Evolutionary conservation across 2,888 invertebrate species (phyloP).

Genomic region (Acleris laterana): DNA sequence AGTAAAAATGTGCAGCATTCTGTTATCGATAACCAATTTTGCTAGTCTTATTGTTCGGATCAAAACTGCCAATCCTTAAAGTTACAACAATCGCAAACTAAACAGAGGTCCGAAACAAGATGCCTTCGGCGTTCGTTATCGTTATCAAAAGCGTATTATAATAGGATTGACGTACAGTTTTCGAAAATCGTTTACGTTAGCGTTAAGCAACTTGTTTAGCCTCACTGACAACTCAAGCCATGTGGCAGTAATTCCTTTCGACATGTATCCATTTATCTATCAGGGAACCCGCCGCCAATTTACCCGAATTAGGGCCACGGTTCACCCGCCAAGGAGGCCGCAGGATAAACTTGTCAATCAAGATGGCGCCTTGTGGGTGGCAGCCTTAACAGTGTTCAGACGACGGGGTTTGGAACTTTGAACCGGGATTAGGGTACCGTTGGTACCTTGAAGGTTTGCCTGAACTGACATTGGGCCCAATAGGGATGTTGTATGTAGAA

Average conservation of each 20-base stretch:
- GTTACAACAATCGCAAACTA: neutral
- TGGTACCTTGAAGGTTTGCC: neutral
- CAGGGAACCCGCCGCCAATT: slow-evolving; percentile 12
- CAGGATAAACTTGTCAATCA: slow-evolving; percentile 1
- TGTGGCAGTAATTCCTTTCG: slow-evolving; percentile 15
- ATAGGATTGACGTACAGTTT: no score
- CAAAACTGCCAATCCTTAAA: neutral
- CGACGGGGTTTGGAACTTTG: neutral
- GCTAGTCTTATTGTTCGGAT: neutral
- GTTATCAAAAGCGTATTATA: no score
- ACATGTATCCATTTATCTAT: slow-evolving; percentile 14
- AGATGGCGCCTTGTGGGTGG: slow-evolving; percentile 16
- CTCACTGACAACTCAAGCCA: neutral
- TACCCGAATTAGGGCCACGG: slow-evolving; percentile 17
- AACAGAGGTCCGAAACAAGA: no score
- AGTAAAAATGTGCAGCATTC: no score
- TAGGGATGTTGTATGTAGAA: no score
- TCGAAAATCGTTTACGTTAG: no score
- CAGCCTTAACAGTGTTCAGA: neutral
- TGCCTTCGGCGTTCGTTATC: no score
- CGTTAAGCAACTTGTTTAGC: no score
- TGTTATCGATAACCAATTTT: no score
- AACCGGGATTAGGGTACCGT: neutral
- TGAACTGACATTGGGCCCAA: no score
- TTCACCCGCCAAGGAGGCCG: neutral